phyloP scores from a whole-genome alignment of 2,797 vertebrate species.

The Gouania willdenowi region DNA sequence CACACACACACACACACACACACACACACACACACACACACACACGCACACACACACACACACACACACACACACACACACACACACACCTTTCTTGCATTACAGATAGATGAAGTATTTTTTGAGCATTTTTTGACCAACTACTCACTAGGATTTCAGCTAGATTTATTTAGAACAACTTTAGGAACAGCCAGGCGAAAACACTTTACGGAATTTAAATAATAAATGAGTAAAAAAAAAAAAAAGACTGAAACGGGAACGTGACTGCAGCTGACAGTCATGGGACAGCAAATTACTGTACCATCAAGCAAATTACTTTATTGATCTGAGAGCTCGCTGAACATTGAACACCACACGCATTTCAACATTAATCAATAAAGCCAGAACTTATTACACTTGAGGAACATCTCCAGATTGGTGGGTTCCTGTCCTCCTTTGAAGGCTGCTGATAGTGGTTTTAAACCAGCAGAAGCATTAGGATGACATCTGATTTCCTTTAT shows the following conservation, averaged over 20 bases:
- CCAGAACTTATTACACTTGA: conserved; percentile 1
- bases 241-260: background rate
- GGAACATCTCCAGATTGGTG: conserved; percentile 1
- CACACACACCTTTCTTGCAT: no score
- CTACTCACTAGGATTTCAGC: no score
- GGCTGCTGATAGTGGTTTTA: conserved; percentile 41
- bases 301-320: conserved; percentile 22
- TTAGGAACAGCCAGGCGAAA: no score
- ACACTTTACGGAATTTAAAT: no score
- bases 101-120: no score
- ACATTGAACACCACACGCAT: background rate
- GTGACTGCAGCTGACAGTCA: background rate
- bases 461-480: conserved; percentile 33
- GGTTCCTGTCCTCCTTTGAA: conserved; percentile 23
- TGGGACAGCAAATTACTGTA: conserved; percentile 6
- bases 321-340: conserved; percentile 12
- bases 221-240: no score
- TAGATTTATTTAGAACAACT: no score
- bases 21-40: no score
- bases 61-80: no score
- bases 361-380: conserved; percentile 3
- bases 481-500: conserved; percentile 44
- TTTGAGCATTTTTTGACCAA: no score
- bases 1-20: no score
- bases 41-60: no score